These are phyloP conservation scores for Vollenhovia emeryi DNA, from an alignment of 1,140 invertebrate genomes.

Conservation along the genomic window DNA sequence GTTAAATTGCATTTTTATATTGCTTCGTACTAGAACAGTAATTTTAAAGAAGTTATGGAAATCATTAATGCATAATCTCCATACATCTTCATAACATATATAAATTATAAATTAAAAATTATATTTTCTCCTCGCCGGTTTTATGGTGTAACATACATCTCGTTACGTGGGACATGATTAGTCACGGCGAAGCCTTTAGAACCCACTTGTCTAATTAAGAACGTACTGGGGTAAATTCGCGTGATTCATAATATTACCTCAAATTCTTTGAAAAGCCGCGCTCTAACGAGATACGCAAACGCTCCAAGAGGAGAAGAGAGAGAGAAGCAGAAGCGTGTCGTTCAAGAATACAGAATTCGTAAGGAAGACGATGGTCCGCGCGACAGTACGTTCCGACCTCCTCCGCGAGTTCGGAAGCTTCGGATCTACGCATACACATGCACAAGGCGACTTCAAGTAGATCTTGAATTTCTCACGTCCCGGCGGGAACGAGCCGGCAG, in stretches of 20 bases:
- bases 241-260: constrained; percentile 37
- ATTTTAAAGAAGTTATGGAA: not conserved
- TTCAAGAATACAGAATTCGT: constrained; percentile 43
- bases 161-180: not conserved
- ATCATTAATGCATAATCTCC: not conserved
- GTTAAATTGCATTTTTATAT: constrained; percentile 1
- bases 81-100: not conserved
- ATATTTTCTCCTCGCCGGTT: not conserved
- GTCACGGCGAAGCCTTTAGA: constrained; percentile 1
- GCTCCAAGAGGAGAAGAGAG: not conserved
- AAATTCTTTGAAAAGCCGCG: constrained; percentile 45
- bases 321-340: not conserved
- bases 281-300: constrained; percentile 42
- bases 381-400: not conserved
- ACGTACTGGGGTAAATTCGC: not conserved
- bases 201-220: constrained; percentile 41
- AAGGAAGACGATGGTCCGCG: constrained; percentile 37
- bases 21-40: not conserved
- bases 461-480: constrained; percentile 64
- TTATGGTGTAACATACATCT: not conserved
- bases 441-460: constrained; percentile 20
- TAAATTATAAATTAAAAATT: constrained; percentile 1
- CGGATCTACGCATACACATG: constrained; percentile 37
- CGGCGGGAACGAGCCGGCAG: constrained; percentile 51
- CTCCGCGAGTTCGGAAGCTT: constrained; percentile 39